Evolutionary conservation across 2,888 invertebrate species (phyloP).

Genomic region (Abrostola triplasia): DNA sequence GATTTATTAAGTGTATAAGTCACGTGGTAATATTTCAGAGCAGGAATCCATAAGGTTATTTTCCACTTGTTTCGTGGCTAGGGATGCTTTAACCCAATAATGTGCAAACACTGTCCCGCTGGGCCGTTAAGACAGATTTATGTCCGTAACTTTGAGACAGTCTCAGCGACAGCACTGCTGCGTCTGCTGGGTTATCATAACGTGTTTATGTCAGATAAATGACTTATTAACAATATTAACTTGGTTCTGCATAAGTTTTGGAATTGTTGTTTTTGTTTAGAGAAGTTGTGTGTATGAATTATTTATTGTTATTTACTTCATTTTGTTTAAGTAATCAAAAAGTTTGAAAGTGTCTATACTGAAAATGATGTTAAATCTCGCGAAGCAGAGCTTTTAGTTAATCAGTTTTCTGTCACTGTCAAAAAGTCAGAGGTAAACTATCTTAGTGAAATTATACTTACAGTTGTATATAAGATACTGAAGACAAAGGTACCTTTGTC

Average conservation of each 20-base stretch:
- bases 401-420: too few relatives aligned
- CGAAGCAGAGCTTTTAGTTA: too few relatives aligned
- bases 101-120: constrained; percentile 63
- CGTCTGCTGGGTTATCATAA: constrained; percentile 48
- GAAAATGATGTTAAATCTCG: too few relatives aligned
- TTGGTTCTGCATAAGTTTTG: neutral
- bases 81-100: constrained; percentile 66
- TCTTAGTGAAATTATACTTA: too few relatives aligned
- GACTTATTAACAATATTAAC: constrained; percentile 26
- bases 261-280: neutral
- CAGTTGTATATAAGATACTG: too few relatives aligned
- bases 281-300: neutral
- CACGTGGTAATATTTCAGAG: constrained; percentile 48
- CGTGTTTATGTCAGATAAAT: constrained; percentile 40
- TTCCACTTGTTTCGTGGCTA: constrained; percentile 58
- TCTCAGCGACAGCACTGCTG: constrained; percentile 42
- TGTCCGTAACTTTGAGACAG: constrained; percentile 58
- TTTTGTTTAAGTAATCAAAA: too few relatives aligned
- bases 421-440: too few relatives aligned
- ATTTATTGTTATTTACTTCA: too few relatives aligned
- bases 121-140: constrained; percentile 66
- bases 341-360: too few relatives aligned
- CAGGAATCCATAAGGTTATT: constrained; percentile 55
- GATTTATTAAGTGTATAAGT: constrained; percentile 15
- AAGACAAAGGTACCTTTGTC: too few relatives aligned